Evolutionary conservation across 92 coral and sea anemone genomes (phyloP).

Genomic region (Parazoanthus swiftii): DNA sequence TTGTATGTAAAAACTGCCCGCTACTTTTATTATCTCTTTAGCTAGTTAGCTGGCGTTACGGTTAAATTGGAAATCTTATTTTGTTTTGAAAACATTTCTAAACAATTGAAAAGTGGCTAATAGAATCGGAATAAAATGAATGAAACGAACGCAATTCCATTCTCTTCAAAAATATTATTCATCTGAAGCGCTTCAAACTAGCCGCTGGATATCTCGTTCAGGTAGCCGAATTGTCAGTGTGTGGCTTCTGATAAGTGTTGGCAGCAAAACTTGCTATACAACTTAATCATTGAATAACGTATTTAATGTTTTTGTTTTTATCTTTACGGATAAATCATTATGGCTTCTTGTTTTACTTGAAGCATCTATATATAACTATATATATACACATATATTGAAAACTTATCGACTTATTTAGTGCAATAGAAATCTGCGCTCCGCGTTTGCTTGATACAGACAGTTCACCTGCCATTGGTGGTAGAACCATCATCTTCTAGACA

Average conservation of each 20-base stretch:
- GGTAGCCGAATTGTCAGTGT: background rate
- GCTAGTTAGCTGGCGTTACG: no score
- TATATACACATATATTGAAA: background rate
- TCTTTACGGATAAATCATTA: background rate
- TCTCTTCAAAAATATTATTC: no score
- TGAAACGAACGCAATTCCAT: background rate
- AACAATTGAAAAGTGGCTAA: background rate
- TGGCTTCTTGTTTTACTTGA: background rate
- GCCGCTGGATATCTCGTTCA: background rate
- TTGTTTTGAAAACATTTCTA: background rate
- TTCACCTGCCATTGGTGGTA: slow-evolving; percentile 23
- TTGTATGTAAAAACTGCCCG: background rate
- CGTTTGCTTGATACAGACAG: background rate
- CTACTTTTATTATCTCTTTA: no score
- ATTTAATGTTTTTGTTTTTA: no score
- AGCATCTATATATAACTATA: no score
- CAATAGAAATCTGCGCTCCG: slow-evolving; percentile 2
- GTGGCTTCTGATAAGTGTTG: background rate
- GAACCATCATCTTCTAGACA: background rate
- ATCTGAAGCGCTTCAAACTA: background rate
- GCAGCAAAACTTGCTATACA: background rate
- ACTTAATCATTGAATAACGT: background rate
- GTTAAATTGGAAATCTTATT: no score
- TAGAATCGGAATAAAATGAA: background rate
- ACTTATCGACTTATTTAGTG: background rate